Base-by-base conservation (phyloP, 2,888 invertebrate species). In the Hydrotaea diabolus region DNA sequence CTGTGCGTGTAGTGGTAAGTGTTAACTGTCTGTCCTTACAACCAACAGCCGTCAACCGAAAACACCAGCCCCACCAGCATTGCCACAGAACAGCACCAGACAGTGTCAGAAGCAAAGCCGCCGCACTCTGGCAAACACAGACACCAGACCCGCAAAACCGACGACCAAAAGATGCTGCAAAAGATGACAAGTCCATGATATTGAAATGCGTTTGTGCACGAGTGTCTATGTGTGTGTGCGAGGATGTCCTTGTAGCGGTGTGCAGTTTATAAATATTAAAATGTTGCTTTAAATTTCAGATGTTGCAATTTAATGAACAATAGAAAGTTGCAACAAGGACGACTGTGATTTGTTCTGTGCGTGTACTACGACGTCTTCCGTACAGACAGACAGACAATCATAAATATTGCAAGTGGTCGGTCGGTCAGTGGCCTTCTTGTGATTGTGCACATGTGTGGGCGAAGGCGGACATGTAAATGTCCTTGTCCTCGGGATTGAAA, bases 301-400 rank as follows among this genome's bases (percentile, higher is more conserved):
- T 77, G 64, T 64, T 49, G 55, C 55, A 55, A 66, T 19, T 69
- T 77, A 78, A 59, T 49, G 69, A 71, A 57, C 49, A 62, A 59
- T 43, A 71, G 46, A 71, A 69, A 59, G 26, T 55, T 26, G 26
- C 21, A 23, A 46, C 69, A 31, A 46, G 23, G 21, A 19, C 19
- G 39, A 21, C 39, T 21, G 43, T 43, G 66, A 69, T 69, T 69
- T 69, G 46, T 69, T 23, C 69, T 62, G 26, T 62, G 59, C n/a
- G 31, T 62, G 31, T 49, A 2, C 43, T 49, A n/a, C 2, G 3
- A 5, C 49, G 13, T 2, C 49, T n/a, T 15, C n/a, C 49, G 1
- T n/a, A n/a, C n/a, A n/a, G n/a, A 15, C 49, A 19, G 2, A 8
- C 49, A 19, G 23, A 69, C 0, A 46, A 46, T 21, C 69, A 69